Evolutionary conservation across 2,797 vertebrate genomes (phyloP).

Genomic region (Tamandua tetradactyla): DNA sequence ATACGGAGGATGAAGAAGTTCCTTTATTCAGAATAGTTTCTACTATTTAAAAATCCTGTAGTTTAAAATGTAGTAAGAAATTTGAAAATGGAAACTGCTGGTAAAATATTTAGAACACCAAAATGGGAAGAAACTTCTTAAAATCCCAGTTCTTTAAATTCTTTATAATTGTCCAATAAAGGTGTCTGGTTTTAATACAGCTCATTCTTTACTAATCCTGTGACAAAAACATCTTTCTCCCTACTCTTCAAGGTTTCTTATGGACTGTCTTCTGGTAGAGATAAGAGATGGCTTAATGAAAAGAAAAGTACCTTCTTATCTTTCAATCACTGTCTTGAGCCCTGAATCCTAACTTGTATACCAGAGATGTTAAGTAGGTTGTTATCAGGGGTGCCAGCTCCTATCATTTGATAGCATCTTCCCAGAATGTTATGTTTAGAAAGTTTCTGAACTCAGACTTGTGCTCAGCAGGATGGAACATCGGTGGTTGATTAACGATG

Average conservation of each 20-base stretch:
- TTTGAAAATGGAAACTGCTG: slow-evolving; percentile 2
- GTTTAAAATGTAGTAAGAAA: neutral
- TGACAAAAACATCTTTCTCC: neutral
- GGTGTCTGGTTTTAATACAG: neutral
- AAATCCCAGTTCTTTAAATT: slow-evolving; percentile 5
- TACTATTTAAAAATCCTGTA: neutral
- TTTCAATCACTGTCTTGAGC: neutral
- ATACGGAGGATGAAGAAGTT: neutral
- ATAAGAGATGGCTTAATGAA: neutral
- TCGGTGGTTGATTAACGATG: neutral
- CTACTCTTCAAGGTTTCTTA: neutral
- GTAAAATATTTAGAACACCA: neutral
- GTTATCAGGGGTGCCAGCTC: neutral
- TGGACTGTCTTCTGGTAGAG: neutral
- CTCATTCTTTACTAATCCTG: neutral
- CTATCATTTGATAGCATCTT: neutral
- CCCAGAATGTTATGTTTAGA: neutral
- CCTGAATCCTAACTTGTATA: neutral
- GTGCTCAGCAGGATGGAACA: slow-evolving; percentile 6
- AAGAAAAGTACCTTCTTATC: neutral
- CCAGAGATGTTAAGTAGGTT: neutral
- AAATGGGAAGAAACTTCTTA: neutral
- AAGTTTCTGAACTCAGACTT: slow-evolving; percentile 34
- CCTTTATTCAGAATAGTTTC: neutral
- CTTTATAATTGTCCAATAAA: slow-evolving; percentile 4